phyloP scores from a whole-genome alignment of 2,888 invertebrate genomes.

The Galeruca laticollis region DNA sequence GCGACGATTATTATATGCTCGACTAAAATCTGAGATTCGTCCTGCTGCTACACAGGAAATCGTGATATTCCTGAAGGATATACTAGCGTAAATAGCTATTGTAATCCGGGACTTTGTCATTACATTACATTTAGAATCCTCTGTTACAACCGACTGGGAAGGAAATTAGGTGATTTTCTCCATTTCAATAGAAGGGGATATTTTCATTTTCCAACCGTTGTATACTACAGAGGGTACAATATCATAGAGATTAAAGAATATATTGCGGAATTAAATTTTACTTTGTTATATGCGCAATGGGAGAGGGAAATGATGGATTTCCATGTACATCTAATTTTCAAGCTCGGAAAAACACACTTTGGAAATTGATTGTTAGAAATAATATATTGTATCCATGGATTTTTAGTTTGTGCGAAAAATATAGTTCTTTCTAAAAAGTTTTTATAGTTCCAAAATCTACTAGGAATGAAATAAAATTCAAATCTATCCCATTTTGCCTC shows the following conservation, averaged over 20 bases:
- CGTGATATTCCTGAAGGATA: conserved; percentile 44
- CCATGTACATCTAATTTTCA: no score
- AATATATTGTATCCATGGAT: no score
- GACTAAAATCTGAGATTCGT: conserved; percentile 43
- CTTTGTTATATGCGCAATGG: not conserved
- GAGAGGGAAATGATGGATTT: not conserved
- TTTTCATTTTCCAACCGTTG: conserved; percentile 4
- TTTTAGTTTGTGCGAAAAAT: no score
- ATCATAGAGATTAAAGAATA: not conserved
- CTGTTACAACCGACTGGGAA: conserved; percentile 27
- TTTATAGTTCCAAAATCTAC: no score
- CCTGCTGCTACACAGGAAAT: conserved; percentile 46
- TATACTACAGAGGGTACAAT: not conserved
- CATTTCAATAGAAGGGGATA: conserved; percentile 1
- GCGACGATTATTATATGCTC: conserved; percentile 52
- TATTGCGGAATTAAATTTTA: not conserved
- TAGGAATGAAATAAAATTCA: no score
- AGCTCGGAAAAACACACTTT: no score
- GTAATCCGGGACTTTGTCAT: conserved; percentile 44
- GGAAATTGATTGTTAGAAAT: no score
- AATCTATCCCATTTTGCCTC: no score
- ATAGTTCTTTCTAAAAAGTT: no score
- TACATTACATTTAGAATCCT: conserved; percentile 33
- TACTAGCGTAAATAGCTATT: conserved; percentile 42
- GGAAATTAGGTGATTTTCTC: conserved; percentile 35